phyloP scores from a whole-genome alignment of 2,113 vertebrate genomes.

The Oxygymnocypris stewartii region DNA sequence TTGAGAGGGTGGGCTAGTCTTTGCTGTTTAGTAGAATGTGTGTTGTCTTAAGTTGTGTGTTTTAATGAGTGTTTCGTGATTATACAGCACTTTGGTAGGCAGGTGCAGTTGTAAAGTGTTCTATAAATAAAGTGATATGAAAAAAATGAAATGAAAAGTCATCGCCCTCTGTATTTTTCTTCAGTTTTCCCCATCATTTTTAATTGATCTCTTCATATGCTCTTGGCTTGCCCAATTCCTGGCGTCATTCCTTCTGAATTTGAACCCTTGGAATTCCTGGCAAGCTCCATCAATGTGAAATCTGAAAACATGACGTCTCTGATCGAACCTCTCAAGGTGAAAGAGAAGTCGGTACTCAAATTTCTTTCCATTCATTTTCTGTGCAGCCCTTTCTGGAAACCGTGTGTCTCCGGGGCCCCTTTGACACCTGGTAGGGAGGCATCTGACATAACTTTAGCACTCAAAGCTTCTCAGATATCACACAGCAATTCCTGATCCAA shows the following conservation, averaged over 20 bases:
- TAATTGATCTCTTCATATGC: not conserved
- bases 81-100: no score
- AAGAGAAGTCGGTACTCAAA: constrained; percentile 2
- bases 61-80: no score
- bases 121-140: no score
- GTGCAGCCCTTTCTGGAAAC: constrained; percentile 45
- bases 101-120: no score
- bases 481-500: constrained; percentile 61
- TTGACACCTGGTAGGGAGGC: constrained; percentile 69
- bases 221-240: not conserved
- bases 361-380: constrained; percentile 49
- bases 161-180: not conserved
- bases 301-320: not conserved
- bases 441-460: constrained; percentile 68
- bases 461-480: constrained; percentile 77
- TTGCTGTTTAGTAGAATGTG: no score
- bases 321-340: constrained; percentile 33
- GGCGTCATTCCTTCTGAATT: not conserved
- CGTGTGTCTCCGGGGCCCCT: constrained; percentile 49
- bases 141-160: no score
- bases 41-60: no score
- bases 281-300: not conserved
- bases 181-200: not conserved
- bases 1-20: no score
- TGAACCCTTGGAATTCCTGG: not conserved